Conservation (phyloP, 2,113 vertebrate genomes). For the Erythrocercus mccallii region DNA sequence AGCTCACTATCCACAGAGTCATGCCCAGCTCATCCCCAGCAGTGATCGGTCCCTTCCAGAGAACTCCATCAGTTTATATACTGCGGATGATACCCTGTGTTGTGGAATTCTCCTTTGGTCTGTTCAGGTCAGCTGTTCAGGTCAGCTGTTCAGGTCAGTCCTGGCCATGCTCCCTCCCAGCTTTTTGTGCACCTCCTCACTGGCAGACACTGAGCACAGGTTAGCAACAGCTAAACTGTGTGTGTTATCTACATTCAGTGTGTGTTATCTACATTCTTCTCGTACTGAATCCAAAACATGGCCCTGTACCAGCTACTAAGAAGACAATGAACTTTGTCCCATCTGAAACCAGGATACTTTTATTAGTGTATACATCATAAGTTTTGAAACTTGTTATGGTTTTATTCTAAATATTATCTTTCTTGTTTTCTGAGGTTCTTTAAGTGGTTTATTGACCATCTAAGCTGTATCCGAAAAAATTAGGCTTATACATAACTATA, state of each 20-base stretch:
- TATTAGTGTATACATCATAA: background rate
- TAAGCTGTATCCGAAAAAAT: background rate
- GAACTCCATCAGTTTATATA: background rate
- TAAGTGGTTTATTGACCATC: background rate
- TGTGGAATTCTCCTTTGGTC: background rate
- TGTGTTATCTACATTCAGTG: too few species aligned
- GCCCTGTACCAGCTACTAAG: background rate
- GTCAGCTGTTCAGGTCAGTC: background rate
- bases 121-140: background rate
- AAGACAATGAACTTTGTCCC: background rate
- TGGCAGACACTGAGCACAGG: background rate
- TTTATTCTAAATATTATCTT: background rate
- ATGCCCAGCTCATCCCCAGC: background rate
- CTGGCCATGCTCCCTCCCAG: too few species aligned
- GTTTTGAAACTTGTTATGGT: background rate
- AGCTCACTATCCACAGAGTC: background rate
- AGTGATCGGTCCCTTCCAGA: rapidly evolving
- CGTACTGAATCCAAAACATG: rapidly evolving
- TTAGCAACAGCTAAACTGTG: background rate
- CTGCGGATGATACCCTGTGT: rapidly evolving
- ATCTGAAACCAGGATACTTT: background rate
- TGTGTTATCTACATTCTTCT: background rate
- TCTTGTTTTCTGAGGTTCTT: background rate
- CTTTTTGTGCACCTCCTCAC: background rate
- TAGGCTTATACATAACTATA: background rate